These are phyloP conservation scores for Myodes glareolus DNA, from an alignment of 2,113 vertebrate species.

Conservation along the genomic window DNA sequence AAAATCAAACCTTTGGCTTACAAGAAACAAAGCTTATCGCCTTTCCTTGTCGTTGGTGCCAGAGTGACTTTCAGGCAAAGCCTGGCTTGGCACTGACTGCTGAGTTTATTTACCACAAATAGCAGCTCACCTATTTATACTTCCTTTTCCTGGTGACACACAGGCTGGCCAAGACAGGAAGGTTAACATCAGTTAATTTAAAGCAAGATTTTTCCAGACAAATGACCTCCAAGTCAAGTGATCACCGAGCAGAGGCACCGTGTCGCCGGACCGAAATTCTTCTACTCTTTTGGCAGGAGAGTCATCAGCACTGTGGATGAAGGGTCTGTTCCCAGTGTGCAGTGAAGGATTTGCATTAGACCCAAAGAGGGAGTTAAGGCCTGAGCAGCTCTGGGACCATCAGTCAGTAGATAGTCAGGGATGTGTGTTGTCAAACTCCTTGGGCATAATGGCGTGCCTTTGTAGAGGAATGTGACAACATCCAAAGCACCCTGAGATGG, in stretches of 20 bases:
- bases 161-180: constrained; percentile 33
- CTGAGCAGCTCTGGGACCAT: constrained; percentile 15
- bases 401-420: background rate
- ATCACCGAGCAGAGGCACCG: background rate
- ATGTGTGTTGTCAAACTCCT: background rate
- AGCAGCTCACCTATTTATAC: constrained; percentile 36
- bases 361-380: background rate
- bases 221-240: constrained; percentile 16
- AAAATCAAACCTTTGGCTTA: constrained; percentile 35
- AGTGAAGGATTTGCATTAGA: background rate
- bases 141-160: constrained; percentile 27
- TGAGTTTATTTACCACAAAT: constrained; percentile 49
- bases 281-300: background rate
- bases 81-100: constrained; percentile 2
- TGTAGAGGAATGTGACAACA: background rate
- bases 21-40: constrained; percentile 32
- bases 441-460: background rate
- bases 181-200: constrained; percentile 21
- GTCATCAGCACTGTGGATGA: background rate
- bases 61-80: constrained; percentile 40
- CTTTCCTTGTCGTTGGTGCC: background rate
- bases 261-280: background rate
- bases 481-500: background rate
- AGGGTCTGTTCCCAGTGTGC: background rate
- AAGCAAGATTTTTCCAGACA: constrained; percentile 37